Base-by-base conservation (phyloP, 2,888 invertebrate genomes). In the Bellardia bayeri region DNA sequence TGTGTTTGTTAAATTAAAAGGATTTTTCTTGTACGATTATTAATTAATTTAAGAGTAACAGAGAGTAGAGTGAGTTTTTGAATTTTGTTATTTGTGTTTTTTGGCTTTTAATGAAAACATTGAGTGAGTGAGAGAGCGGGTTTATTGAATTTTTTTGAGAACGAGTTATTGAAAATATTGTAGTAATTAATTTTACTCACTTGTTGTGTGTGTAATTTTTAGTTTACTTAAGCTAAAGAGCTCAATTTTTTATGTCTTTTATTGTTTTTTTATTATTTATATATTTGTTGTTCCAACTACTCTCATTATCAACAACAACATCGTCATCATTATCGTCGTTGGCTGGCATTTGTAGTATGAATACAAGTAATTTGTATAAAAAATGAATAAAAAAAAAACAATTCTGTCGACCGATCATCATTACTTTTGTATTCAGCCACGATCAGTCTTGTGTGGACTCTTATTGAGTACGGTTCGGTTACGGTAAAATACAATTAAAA, bases 401-500 rank as follows among this genome's bases (percentile, higher is more conserved):
- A n/a, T 45, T 71, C 51, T 69, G 54, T 56, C 13, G 64, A 61
- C 16, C 42, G 81, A 87, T 83, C 80, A 58, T 74, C 45, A 45
- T 64, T 79, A 75, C 37, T 79, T 85, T 82, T 68, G n/a, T 76
- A 61, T 85, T 82, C 69, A 75, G 63, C 49, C 63, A 82, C 69
- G 87, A 84, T 84, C 87, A 88, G 88, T 88, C 82, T 87, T 72
- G 72, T 82, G 85, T 85, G 80, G 83, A 84, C 87, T 88, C 87
- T 87, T 85, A 82, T 69, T 88, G 85, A 85, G 85, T 85, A 72
- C 85, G 87, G 87, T 88, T 83, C 82, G 84, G 81, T 84, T 74
- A 11, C 82, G 84, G 58, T 64, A 83, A 74, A 56, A 79, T 13
- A 63, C 9, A 37, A 58, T 11, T 0, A 3, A 23, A 56, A 40